A percentile compares a stretch with the other conserved stretches of the same genome.
Evolutionary conservation across 2,113 vertebrate species (phyloP).

Genomic region (Chamaea fasciata): DNA sequence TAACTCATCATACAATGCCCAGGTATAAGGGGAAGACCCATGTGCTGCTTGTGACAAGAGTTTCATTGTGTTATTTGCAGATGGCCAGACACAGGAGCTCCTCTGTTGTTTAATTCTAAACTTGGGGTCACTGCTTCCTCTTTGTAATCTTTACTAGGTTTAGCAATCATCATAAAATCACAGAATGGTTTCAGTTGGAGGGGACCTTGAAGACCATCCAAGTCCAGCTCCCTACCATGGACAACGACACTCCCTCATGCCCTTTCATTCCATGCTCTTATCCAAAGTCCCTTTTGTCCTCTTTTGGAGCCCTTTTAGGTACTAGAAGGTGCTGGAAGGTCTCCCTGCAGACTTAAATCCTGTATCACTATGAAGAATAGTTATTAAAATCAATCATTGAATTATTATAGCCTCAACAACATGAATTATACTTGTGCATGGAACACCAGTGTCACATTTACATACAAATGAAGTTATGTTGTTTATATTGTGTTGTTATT

Average conservation of each 20-base stretch:
- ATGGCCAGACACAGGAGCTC: neutral
- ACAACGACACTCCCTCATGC: neutral
- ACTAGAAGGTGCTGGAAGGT: neutral
- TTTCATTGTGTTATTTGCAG: neutral
- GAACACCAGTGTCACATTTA: neutral
- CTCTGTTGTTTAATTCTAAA: neutral
- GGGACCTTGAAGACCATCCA: neutral
- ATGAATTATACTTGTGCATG: neutral
- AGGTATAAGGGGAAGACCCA: neutral
- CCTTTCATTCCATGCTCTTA: neutral
- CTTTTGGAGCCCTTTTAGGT: neutral
- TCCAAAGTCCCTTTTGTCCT: neutral
- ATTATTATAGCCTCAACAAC: neutral
- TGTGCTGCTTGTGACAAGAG: neutral
- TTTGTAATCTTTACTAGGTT: neutral
- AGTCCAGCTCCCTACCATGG: neutral
- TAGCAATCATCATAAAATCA: neutral
- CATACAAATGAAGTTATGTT: neutral
- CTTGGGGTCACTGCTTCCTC: neutral
- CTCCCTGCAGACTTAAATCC: neutral
- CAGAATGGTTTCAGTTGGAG: neutral
- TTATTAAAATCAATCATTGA: neutral
- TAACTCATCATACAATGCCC: neutral
- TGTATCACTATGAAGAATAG: neutral
- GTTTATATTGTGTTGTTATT: constrained; percentile 47